Evolutionary conservation across 2,888 invertebrate genomes (phyloP).

Genomic region (Rhorus exstirpatorius): DNA sequence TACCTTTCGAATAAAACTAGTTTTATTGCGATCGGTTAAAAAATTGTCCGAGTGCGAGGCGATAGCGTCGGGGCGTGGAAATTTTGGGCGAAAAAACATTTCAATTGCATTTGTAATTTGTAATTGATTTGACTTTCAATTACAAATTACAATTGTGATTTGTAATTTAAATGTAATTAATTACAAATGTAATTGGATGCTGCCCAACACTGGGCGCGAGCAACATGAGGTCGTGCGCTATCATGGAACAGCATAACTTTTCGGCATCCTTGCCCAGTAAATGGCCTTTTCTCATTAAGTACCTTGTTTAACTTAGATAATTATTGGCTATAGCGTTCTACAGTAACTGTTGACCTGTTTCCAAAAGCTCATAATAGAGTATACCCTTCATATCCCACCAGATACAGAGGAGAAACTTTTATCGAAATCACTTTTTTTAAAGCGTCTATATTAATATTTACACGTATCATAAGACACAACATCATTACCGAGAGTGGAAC

Average conservation of each 20-base stretch:
- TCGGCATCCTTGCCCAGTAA: conserved; percentile 55
- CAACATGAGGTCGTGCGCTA: conserved; percentile 56
- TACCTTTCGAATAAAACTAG: no score
- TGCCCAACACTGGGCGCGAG: no score
- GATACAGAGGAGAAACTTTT: conserved; percentile 18
- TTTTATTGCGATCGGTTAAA: no score
- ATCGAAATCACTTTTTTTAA: neutral
- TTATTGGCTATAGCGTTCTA: conserved; percentile 55
- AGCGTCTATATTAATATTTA: neutral
- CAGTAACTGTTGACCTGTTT: conserved; percentile 62
- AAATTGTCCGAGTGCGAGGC: no score
- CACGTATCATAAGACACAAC: conserved; percentile 5
- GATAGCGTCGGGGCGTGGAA: no score
- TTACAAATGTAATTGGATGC: no score
- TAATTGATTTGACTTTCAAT: no score
- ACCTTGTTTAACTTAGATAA: conserved; percentile 59
- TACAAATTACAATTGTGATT: no score
- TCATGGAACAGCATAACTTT: conserved; percentile 69
- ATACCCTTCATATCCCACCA: conserved; percentile 72
- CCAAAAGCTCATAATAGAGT: conserved; percentile 68
- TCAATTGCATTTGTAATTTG: no score
- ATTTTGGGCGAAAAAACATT: no score
- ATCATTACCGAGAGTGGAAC: neutral
- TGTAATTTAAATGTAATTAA: no score
- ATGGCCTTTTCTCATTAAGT: conserved; percentile 64